Evolutionary conservation across 2,888 invertebrate genomes (phyloP).

Genomic region (Mantis religiosa): DNA sequence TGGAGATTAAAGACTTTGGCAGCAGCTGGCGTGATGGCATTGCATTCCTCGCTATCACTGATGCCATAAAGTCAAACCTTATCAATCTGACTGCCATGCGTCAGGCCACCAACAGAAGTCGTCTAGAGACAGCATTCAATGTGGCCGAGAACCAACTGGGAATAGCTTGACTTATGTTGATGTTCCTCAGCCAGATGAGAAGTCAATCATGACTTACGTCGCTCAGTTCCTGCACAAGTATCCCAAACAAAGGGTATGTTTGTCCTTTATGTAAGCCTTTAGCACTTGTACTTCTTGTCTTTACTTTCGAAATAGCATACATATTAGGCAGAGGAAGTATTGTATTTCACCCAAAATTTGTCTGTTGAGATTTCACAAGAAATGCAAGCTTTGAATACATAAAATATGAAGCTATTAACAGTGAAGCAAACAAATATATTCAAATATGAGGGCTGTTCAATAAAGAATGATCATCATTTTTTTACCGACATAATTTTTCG

Average conservation of each 20-base stretch:
- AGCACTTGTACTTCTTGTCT: too few species aligned
- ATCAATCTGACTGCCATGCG: constrained; percentile 82
- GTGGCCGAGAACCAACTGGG: constrained; percentile 89
- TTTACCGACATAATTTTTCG: too few species aligned
- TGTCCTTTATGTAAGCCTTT: too few species aligned
- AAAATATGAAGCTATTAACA: too few species aligned
- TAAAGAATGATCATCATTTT: too few species aligned
- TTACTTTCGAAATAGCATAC: too few species aligned
- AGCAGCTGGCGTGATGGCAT: constrained; percentile 94
- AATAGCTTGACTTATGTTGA: constrained; percentile 88
- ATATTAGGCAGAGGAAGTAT: too few species aligned
- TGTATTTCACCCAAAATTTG: too few species aligned
- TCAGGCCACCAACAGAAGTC: constrained; percentile 69
- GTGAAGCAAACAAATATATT: too few species aligned
- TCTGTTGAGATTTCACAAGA: too few species aligned
- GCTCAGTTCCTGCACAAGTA: constrained; percentile 96
- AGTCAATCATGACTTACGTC: constrained; percentile 97
- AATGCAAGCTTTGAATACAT: too few species aligned
- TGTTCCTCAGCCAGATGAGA: constrained; percentile 92
- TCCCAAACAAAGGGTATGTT: constrained; percentile 64
- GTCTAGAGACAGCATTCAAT: constrained; percentile 89
- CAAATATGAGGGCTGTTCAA: too few species aligned
- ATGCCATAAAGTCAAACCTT: constrained; percentile 88
- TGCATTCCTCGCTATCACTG: constrained; percentile 92
- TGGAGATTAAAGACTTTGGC: constrained; percentile 90